phyloP scores from a whole-genome alignment of 2,797 vertebrate species.

The Notamacropus eugenii region DNA sequence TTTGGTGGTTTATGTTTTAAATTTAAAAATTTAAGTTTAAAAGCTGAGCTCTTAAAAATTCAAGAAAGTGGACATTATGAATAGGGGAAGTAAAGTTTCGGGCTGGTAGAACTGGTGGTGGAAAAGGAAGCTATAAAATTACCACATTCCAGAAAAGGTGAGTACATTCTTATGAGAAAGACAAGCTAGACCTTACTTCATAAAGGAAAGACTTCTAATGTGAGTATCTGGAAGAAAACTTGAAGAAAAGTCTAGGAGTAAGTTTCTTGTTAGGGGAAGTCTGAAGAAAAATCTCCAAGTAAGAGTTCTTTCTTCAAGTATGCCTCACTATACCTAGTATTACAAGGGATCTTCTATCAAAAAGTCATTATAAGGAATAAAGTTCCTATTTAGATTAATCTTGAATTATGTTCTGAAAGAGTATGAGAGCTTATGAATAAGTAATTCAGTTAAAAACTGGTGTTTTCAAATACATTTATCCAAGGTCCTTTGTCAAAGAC shows the following conservation, averaged over 20 bases:
- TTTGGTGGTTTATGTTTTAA: background rate
- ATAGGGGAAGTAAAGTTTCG: background rate
- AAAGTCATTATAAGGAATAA: background rate
- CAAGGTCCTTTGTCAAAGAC: background rate
- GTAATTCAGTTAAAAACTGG: background rate
- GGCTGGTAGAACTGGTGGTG: background rate
- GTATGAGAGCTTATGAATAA: background rate
- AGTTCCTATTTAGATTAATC: background rate
- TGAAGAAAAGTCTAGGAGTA: background rate
- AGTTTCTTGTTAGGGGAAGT: background rate
- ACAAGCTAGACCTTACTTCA: background rate
- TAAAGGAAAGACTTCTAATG: background rate
- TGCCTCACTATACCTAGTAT: background rate
- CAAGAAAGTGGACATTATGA: background rate
- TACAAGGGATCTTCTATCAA: background rate
- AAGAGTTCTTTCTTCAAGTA: background rate
- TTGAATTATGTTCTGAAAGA: background rate
- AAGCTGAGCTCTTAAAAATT: background rate
- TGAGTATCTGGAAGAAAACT: background rate
- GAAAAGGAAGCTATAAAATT: background rate
- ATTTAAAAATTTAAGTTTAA: background rate
- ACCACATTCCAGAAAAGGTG: background rate
- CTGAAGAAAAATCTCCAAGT: background rate
- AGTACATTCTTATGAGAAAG: background rate
- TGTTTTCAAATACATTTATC: background rate